Evolutionary conservation across 2,113 vertebrate genomes (phyloP).

Genomic region (Hoplias malabaricus): DNA sequence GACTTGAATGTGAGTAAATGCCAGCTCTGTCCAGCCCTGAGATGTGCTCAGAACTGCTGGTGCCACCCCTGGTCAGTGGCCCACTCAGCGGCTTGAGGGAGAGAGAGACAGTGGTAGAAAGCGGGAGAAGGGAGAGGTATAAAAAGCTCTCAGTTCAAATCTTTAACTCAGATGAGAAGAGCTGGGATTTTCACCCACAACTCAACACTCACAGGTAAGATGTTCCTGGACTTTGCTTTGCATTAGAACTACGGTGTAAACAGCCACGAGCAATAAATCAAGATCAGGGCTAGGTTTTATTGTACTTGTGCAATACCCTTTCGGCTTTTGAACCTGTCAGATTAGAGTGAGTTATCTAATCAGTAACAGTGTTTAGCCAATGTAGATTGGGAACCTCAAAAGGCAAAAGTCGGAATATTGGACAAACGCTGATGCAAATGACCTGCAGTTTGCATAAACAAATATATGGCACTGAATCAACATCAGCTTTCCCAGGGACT

Average conservation of each 20-base stretch:
- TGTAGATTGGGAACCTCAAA: background rate
- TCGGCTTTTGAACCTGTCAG: background rate
- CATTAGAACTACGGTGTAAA: background rate
- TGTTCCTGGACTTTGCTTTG: background rate
- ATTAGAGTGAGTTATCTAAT: background rate
- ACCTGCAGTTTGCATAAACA: no score
- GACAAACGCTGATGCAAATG: background rate
- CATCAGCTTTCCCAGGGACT: no score
- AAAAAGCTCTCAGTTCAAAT: slow-evolving; percentile 46
- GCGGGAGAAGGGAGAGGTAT: slow-evolving; percentile 23
- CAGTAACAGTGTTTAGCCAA: background rate
- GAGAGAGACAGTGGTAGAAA: no score
- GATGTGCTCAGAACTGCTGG: background rate
- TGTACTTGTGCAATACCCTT: background rate
- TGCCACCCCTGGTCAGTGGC: background rate
- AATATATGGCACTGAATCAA: no score
- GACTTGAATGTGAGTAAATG: background rate
- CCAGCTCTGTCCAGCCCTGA: background rate
- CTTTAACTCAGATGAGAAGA: slow-evolving; percentile 7
- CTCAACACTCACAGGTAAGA: slow-evolving; percentile 26
- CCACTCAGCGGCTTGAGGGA: background rate
- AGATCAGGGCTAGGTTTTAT: background rate
- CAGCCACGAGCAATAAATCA: background rate
- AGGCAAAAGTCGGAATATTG: background rate
- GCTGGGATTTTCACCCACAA: slow-evolving; percentile 24